phyloP scores from a whole-genome alignment of 2,113 vertebrate species.

The Haemorhous mexicanus region DNA sequence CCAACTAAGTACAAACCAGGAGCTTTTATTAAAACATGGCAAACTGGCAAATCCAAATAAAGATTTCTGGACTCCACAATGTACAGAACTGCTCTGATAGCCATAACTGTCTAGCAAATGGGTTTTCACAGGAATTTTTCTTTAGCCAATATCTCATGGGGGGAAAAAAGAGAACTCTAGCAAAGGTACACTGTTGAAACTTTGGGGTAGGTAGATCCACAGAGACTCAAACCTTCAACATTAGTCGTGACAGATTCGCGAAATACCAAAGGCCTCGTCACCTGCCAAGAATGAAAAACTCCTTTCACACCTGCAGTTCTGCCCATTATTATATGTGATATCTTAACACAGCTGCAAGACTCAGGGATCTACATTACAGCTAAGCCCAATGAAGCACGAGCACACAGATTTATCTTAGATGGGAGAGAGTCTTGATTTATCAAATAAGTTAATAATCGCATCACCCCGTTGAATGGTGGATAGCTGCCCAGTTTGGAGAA shows the following conservation, averaged over 20 bases:
- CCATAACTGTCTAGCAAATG: not conserved
- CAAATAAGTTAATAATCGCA: not conserved
- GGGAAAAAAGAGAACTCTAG: not conserved
- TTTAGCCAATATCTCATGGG: not conserved
- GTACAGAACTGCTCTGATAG: not conserved
- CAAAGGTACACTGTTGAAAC: not conserved
- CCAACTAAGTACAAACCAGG: not conserved
- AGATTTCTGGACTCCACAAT: not conserved
- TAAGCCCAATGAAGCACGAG: not conserved
- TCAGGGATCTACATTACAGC: not conserved
- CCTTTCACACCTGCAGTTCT: not conserved
- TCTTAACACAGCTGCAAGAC: not conserved
- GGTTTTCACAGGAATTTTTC: not conserved
- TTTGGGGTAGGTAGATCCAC: not conserved
- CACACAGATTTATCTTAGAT: not conserved
- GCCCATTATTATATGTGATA: not conserved
- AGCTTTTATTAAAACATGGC: not conserved
- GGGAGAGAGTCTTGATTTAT: not conserved
- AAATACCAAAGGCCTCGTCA: not conserved
- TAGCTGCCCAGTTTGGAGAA: not conserved
- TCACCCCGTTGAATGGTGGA: not conserved
- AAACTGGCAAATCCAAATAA: not conserved
- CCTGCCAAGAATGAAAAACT: not conserved
- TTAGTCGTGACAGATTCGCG: not conserved
- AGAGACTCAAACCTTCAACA: not conserved